Evolutionary conservation across 2,797 vertebrate genomes (phyloP), one percentile per base, ranked within the genome.

Genomic region (Sebastes hubbsi): DNA sequence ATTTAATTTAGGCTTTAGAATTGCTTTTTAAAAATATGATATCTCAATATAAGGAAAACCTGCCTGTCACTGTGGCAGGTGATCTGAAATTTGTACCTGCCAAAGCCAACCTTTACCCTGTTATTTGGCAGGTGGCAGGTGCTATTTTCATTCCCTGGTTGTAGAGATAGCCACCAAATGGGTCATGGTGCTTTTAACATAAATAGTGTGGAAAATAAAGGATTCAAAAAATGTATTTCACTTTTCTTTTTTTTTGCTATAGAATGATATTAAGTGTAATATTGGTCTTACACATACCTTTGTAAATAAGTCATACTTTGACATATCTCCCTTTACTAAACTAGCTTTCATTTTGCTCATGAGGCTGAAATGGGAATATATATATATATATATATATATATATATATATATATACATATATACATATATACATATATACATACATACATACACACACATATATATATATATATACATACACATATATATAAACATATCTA

Each of bases 401-500:
- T 2, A 8, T 1, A 32, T 3, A 30, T 0, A 30, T 2, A 30
- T 0, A 2, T 7, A 30, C 1, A 32, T 2, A 9, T 1, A 8
- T 0, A 9, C 0, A 32, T 1, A 8, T 1, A 30, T 1, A 30
- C 1, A 30, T 0, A 29, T 2, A 29, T 1, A 29, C 0, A 29
- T 6, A 25, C 3, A 25, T 3, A 25, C 25, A 25, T 3, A 25
- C 25, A 25, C 3, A 25, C 3, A 25, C 3, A 25, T 25, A 6
- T 2, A 29, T 6, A 29, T 6, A 29, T 2, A 29, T 5, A 6
- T 1, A 2, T 8, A 30, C 8, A 30, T 8, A 30, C 7, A 30
- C 1, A 30, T 2, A 30, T 7, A 27, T 1, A 5, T 3, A 27
- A 1, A 27, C 25, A 24, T 2, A 27, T 27, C 5, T 27, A 27